Base-by-base conservation (phyloP, 1,140 invertebrate genomes). In the Chymomyza costata region DNA sequence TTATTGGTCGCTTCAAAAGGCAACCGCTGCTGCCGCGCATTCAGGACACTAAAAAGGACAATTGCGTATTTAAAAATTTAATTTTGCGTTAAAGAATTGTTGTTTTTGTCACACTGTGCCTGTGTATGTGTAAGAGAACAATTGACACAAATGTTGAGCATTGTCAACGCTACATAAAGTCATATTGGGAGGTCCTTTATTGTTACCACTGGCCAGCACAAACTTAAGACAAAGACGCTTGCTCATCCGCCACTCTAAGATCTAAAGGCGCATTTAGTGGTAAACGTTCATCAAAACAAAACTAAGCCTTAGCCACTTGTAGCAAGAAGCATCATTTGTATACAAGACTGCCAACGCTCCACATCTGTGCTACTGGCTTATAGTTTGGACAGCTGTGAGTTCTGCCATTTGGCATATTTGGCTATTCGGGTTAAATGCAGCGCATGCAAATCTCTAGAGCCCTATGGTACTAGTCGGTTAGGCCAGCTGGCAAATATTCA, bases 31-130 rank as follows among this genome's bases (percentile, higher is more conserved):
- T 8, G 21, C 21, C 3, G n/a, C n/a, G 54, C 51, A 50, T 48
- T 48, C 30, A 47, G 54, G 59, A 67, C 51, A 69, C 47, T 55
- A 57, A 67, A 78, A 78, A 78, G 73, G 73, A 78, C 71, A 78
- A 78, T 78, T 78, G 71, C 73, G 71, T 78, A 71, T 78, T 80
- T 63, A 78, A 58, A 70, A 71, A 71, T 65, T 65, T 78, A 65
- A 76, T 65, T 69, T 74, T 76, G 49, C 45, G 57, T 74, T 50
- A 70, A 74, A 69, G 70, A 61, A 76, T 65, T 64, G 61, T 64
- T 40, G 21, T 64, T 56, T 65, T 58, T 60, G n/a, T n/a, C n/a
- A n/a, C n/a, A n/a, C n/a, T n/a, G n/a, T n/a, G n/a, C n/a, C n/a
- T n/a, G 40, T 54, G 41, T 34, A 44, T 47, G 46, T 14, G n/a